Evolutionary conservation across 2,797 vertebrate genomes (phyloP).

Genomic region (Hydrocynus forskahlii): DNA sequence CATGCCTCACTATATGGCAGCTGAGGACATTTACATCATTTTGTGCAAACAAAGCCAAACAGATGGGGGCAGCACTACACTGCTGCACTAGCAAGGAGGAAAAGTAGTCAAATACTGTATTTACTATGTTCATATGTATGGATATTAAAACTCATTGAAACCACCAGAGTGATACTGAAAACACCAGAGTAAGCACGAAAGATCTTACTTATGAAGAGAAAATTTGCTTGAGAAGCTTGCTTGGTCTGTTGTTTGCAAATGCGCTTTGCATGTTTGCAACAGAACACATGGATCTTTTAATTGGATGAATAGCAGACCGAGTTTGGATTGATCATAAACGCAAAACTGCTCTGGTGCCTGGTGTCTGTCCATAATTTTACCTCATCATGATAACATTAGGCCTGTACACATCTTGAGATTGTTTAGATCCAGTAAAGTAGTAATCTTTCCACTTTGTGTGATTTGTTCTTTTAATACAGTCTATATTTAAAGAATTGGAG

Average conservation of each 20-base stretch:
- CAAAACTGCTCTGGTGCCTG: not conserved
- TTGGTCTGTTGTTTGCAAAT: not conserved
- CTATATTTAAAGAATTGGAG: not conserved
- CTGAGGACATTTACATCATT: not conserved
- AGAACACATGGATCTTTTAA: not conserved
- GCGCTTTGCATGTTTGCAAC: not conserved
- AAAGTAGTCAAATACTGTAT: not conserved
- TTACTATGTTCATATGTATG: not conserved
- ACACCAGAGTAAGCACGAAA: not conserved
- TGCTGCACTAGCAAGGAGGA: not conserved
- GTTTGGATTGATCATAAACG: conserved; percentile 1
- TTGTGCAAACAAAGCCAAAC: not conserved
- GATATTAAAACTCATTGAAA: not conserved
- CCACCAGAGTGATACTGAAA: not conserved
- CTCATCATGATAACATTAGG: conserved; percentile 2
- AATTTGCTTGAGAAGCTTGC: not conserved
- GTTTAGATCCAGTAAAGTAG: conserved; percentile 10
- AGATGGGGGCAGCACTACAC: conserved; percentile 37
- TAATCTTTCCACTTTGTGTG: not conserved
- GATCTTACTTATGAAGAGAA: not conserved
- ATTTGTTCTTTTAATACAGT: not conserved
- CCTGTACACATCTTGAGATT: conserved; percentile 5
- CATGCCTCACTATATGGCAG: not conserved
- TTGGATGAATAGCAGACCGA: not conserved
- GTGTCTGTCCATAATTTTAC: not conserved